A percentile compares a stretch with the other conserved stretches of the same genome.
Evolutionary conservation across 2,113 vertebrate genomes (phyloP).

Genomic region (Ptychochromis oligacanthus): DNA sequence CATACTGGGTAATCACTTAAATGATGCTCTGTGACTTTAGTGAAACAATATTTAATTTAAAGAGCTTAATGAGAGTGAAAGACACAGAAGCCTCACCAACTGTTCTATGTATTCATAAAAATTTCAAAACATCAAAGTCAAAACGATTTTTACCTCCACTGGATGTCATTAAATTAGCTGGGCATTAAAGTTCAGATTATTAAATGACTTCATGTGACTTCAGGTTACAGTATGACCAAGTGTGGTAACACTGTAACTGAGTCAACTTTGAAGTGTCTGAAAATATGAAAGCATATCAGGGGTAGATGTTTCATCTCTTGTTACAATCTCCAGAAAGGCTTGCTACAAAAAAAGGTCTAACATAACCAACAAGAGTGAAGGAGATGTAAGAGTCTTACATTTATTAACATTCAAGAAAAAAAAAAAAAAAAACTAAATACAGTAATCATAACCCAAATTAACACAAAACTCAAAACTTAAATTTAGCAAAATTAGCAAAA

Average conservation of each 20-base stretch:
- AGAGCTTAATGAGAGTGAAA: background rate
- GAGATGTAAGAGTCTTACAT: background rate
- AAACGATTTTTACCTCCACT: background rate
- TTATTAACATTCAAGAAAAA: background rate
- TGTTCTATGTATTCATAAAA: background rate
- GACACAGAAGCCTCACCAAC: background rate
- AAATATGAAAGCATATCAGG: background rate
- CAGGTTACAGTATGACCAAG: accelerated
- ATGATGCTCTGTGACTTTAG: background rate
- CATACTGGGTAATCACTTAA: background rate
- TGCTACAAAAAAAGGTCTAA: background rate
- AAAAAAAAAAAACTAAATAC: background rate
- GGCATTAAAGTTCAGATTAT: background rate
- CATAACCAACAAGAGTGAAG: background rate
- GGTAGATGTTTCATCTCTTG: no score
- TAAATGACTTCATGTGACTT: no score
- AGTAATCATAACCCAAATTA: no score
- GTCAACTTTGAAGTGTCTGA: background rate
- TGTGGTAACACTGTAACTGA: background rate
- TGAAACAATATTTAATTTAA: background rate
- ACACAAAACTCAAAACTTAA: no score
- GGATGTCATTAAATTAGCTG: background rate
- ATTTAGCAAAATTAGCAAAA: no score
- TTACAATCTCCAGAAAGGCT: background rate
- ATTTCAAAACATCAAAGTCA: background rate